These are phyloP conservation scores for Urechis unicinctus DNA, from an alignment of 2,888 invertebrate genomes.

Conservation along the genomic window DNA sequence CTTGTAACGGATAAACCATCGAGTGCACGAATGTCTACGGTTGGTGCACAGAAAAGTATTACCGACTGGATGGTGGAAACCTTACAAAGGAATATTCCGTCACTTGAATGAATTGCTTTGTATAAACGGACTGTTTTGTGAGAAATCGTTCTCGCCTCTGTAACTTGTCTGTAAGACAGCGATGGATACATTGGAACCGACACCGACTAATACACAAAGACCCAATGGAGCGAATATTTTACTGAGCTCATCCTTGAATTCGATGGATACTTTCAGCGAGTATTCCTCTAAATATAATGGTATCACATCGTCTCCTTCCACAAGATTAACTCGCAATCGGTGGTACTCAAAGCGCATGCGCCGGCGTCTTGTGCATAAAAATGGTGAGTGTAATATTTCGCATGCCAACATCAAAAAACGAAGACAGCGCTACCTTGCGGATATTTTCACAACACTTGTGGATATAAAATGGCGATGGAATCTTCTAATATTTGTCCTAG, in stretches of 20 bases:
- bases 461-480: constrained; percentile 56
- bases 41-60: too few relatives aligned
- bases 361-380: constrained; percentile 84
- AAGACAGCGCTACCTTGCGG: constrained; percentile 81
- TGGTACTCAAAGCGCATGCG: constrained; percentile 11
- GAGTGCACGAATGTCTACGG: too few relatives aligned
- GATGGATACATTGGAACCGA: too few relatives aligned
- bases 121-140: too few relatives aligned
- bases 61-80: too few relatives aligned
- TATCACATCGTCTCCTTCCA: neutral
- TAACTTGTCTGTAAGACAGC: too few relatives aligned
- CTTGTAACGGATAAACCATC: too few relatives aligned
- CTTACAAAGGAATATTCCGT: too few relatives aligned
- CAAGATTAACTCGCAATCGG: neutral
- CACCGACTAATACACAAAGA: too few relatives aligned
- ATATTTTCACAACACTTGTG: constrained; percentile 55
- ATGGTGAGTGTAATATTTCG: constrained; percentile 95
- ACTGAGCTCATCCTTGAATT: neutral
- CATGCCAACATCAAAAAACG: constrained; percentile 92
- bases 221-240: too few relatives aligned
- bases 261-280: neutral
- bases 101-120: too few relatives aligned
- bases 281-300: neutral
- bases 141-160: too few relatives aligned
- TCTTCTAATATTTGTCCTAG: constrained; percentile 51